These are phyloP conservation scores for Merops nubicus DNA, from an alignment of 2,113 vertebrate species.

Conservation along the genomic window DNA sequence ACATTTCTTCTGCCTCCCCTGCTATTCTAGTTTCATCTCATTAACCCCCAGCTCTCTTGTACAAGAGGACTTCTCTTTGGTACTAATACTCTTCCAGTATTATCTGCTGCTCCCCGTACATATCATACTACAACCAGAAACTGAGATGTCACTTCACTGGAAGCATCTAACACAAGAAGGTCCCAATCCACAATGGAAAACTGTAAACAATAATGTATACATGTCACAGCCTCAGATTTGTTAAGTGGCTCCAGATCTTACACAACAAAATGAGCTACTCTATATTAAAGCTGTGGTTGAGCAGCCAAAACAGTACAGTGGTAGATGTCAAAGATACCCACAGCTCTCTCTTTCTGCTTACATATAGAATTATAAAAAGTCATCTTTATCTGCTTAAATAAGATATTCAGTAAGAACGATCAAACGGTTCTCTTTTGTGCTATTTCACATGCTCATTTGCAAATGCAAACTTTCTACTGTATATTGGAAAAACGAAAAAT, in stretches of 20 bases:
- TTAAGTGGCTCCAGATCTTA: background rate
- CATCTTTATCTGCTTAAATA: background rate
- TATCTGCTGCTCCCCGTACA: background rate
- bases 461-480: background rate
- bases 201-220: background rate
- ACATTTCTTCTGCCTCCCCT: background rate
- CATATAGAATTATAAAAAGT: background rate
- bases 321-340: background rate
- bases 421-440: background rate
- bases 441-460: background rate
- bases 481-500: background rate
- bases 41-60: background rate
- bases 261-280: background rate
- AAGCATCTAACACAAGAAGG: background rate
- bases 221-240: background rate
- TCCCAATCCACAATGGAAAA: background rate
- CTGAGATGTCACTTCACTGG: background rate
- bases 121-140: background rate
- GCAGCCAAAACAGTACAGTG: background rate
- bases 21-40: background rate
- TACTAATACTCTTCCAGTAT: background rate
- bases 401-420: background rate
- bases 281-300: background rate
- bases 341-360: background rate
- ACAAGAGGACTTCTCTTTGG: background rate